phyloP scores from a whole-genome alignment of 2,113 vertebrate genomes.

The Mesocricetus auratus region DNA sequence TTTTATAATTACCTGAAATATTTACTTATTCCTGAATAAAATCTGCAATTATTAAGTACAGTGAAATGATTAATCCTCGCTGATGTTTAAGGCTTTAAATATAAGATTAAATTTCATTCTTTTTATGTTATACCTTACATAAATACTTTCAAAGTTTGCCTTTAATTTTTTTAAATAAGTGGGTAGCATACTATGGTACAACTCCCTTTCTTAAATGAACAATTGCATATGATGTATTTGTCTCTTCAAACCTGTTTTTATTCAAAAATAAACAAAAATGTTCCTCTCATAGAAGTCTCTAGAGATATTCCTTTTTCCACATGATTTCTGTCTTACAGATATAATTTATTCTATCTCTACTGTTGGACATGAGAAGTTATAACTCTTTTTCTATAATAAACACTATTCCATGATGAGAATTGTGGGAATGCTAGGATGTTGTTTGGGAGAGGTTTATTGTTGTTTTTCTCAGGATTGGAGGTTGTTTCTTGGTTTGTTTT shows the following conservation, averaged over 20 bases:
- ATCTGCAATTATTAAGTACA: background rate
- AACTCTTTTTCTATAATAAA: background rate
- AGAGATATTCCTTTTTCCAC: background rate
- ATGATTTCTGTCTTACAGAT: background rate
- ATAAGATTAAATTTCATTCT: background rate
- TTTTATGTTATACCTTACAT: background rate
- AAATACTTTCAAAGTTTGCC: background rate
- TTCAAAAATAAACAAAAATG: background rate
- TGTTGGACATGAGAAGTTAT: background rate
- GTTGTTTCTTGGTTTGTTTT: background rate
- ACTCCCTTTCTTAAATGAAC: background rate
- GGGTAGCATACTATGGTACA: background rate
- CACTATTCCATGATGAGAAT: background rate
- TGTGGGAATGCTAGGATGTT: background rate
- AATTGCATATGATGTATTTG: background rate
- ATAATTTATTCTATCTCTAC: background rate
- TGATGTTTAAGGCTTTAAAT: background rate
- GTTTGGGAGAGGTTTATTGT: background rate
- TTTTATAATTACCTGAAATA: conserved; percentile 32
- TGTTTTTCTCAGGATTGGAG: background rate
- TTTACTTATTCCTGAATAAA: conserved; percentile 17
- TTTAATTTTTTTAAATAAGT: background rate
- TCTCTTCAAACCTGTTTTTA: background rate
- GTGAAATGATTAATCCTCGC: background rate
- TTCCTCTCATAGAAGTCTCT: background rate